Evolutionary conservation across 2,113 vertebrate genomes (phyloP).

Genomic region (Galbula dea): DNA sequence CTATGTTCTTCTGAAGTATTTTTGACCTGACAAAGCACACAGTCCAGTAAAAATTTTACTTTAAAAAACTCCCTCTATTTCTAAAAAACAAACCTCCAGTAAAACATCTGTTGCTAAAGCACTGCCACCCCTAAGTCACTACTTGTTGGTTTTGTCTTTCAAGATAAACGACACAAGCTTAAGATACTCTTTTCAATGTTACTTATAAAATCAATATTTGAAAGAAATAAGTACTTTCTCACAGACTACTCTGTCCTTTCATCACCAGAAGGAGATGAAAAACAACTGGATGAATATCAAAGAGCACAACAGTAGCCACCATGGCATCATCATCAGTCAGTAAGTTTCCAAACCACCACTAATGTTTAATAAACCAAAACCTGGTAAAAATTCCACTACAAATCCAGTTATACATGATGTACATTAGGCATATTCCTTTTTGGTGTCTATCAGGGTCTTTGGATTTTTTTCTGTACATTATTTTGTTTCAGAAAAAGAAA

Average conservation of each 20-base stretch:
- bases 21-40: slow-evolving; percentile 49
- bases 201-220: slow-evolving; percentile 14
- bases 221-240: slow-evolving; percentile 40
- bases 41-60: slow-evolving; percentile 63
- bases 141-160: slow-evolving; percentile 26
- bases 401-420: slow-evolving; percentile 37
- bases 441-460: slow-evolving; percentile 73
- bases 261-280: slow-evolving; percentile 36
- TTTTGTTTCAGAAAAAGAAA: neutral
- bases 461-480: slow-evolving; percentile 62
- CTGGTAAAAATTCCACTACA: neutral
- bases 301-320: slow-evolving; percentile 22
- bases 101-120: slow-evolving; percentile 24
- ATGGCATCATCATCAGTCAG: neutral
- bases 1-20: slow-evolving; percentile 39
- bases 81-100: neutral
- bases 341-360: neutral
- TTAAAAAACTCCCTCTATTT: neutral
- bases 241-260: slow-evolving; percentile 15
- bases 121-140: neutral
- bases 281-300: neutral
- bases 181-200: neutral
- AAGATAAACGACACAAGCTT: neutral
- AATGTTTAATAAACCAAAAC: slow-evolving; percentile 10
- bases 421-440: slow-evolving; percentile 57